Evolutionary conservation across 2,113 vertebrate genomes (phyloP).

Genomic region (Nothocercus julius): DNA sequence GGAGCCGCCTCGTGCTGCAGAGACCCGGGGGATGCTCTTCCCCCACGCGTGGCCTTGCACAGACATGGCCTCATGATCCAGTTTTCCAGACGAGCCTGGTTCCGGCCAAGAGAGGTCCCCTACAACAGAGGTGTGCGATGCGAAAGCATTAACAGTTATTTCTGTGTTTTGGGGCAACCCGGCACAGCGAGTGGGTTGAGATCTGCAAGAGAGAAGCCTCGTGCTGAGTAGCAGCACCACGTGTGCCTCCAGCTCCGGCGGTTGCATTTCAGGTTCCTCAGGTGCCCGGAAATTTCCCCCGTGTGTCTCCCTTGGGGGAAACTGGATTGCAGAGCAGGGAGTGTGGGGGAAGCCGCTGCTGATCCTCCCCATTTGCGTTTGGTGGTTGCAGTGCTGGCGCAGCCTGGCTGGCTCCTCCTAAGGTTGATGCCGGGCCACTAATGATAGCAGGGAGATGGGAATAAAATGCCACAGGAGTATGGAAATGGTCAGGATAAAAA

Average conservation of each 20-base stretch:
- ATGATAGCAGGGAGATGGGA: background rate
- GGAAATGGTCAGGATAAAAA: background rate
- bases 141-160: background rate
- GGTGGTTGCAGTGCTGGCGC: rapidly evolving
- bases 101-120: background rate
- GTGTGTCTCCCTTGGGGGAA: background rate
- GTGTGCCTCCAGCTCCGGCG: background rate
- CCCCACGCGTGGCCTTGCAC: background rate
- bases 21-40: background rate
- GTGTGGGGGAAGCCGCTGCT: background rate
- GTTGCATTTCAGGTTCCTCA: background rate
- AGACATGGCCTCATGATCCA: background rate
- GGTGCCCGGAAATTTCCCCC: background rate
- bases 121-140: too few species aligned
- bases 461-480: background rate
- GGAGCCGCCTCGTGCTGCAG: background rate
- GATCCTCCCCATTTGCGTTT: background rate
- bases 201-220: background rate
- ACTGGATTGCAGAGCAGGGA: background rate
- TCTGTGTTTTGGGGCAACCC: background rate
- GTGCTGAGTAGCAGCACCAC: background rate
- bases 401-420: background rate
- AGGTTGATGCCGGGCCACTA: background rate
- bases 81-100: rapidly evolving
- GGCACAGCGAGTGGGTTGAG: background rate